Conservation (phyloP, 2,888 invertebrate species). For the Germaria angustata region DNA sequence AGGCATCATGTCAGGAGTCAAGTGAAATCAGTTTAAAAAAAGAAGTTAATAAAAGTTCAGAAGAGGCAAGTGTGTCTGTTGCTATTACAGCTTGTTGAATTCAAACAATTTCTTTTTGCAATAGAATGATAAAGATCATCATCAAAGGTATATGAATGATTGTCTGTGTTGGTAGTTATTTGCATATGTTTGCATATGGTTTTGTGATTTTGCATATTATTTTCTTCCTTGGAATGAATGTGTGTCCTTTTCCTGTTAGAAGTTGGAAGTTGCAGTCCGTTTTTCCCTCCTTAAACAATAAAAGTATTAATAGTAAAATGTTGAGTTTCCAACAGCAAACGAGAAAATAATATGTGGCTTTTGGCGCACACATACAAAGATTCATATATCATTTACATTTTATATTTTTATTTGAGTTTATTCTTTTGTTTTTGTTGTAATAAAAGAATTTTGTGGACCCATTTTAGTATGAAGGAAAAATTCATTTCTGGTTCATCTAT, state of each 20-base stretch:
- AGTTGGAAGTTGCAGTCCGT: too few relatives aligned
- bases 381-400: too few relatives aligned
- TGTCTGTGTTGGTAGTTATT: neutral
- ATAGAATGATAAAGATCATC: neutral
- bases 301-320: neutral
- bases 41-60: slow-evolving; percentile 6
- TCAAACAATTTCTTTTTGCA: neutral
- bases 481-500: too few relatives aligned
- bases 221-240: neutral
- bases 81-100: slow-evolving; percentile 12
- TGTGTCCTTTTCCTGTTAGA: neutral
- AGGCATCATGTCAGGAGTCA: slow-evolving; percentile 29
- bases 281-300: neutral
- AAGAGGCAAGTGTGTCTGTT: neutral
- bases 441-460: too few relatives aligned
- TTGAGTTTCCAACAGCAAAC: neutral
- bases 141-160: neutral
- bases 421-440: neutral
- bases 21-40: slow-evolving; percentile 9
- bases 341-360: neutral
- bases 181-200: neutral
- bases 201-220: neutral
- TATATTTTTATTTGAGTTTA: neutral
- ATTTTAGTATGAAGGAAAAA: too few relatives aligned
- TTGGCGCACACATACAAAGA: too few relatives aligned